Conservation (phyloP, 2,797 vertebrate genomes). For the Gymnoscopelus braueri region DNA sequence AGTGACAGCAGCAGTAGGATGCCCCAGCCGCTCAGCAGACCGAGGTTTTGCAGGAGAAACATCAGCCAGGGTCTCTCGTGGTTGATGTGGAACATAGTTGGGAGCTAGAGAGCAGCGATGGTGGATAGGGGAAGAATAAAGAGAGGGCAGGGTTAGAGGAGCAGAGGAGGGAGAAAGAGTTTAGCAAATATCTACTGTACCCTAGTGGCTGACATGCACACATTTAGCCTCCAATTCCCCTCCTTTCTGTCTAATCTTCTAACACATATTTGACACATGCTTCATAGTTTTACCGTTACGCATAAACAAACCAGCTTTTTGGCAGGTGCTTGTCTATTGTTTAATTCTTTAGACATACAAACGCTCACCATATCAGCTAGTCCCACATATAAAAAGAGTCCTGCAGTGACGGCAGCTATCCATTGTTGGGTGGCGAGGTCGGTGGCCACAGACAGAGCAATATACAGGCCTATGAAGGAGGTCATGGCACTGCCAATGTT, state of each 20-base stretch:
- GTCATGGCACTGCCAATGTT: slow-evolving; percentile 85
- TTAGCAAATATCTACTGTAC: not conserved
- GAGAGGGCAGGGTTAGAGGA: not conserved
- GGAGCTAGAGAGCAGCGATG: slow-evolving; percentile 76
- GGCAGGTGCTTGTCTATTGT: too few relatives aligned
- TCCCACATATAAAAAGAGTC: slow-evolving; percentile 92
- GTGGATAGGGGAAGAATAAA: not conserved
- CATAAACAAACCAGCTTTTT: too few relatives aligned
- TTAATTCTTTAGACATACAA: too few relatives aligned
- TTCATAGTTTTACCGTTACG: too few relatives aligned
- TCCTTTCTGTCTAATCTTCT: slow-evolving; percentile 1
- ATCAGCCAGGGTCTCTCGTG: slow-evolving; percentile 83
- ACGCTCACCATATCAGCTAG: slow-evolving; percentile 89
- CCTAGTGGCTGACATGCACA: not conserved
- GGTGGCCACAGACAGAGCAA: slow-evolving; percentile 83
- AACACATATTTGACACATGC: not conserved
- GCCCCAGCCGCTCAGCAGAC: slow-evolving; percentile 86
- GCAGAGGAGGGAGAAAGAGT: not conserved
- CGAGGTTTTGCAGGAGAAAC: slow-evolving; percentile 88
- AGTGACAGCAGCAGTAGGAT: slow-evolving; percentile 85
- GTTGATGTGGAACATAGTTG: slow-evolving; percentile 82
- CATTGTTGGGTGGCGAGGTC: slow-evolving; percentile 80
- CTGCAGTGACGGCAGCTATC: slow-evolving; percentile 87
- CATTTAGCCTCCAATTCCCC: not conserved
- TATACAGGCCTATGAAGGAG: slow-evolving; percentile 87